Base-by-base conservation (phyloP, 2,888 invertebrate genomes). In the Melanophora roralis region DNA sequence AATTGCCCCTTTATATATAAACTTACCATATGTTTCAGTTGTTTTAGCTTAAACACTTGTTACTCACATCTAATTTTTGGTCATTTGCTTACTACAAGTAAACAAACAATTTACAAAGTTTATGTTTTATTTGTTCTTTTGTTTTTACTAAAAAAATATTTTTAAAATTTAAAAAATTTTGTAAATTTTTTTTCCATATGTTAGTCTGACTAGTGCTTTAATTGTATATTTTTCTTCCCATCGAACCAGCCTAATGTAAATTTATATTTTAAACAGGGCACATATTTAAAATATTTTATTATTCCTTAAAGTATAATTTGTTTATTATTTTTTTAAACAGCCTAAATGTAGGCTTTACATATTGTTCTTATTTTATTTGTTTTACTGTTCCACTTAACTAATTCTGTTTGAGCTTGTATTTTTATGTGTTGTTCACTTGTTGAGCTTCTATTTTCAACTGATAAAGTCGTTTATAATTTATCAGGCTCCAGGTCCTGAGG, bases 401-500 rank as follows among this genome's bases (percentile, higher is more conserved):
- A 27, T 36, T 27, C 8, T 21, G 11, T 38, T 53, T 32, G 9
- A 62, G 79, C 75, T 75, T 65, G 76, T 68, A 36, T 77, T 81
- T 75, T 68, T 32, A 43, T 53, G 78, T 73, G 75, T 75, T 76
- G 78, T 76, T 69, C 78, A 76, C 72, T 75, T 79, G 79, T 75
- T 80, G 78, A 85, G 86, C 86, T 86, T 85, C 85, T 85, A 83
- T 84, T 85, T 85, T 84, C 76, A 80, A 80, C 80, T 80, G 80
- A 80, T 80, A 49, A 80, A 80, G 86, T 83, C 77, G 76, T 85
- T 86, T 84, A 87, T 87, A 86, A 86, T 87, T 87, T 87, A 87
- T 86, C 87, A 86, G 85, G 85, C 85, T 86, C 85, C 86, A 87
- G 86, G 87, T 85, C 86, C 86, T 85, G 85, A 84, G 77, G 81